A percentile compares a stretch with the other conserved stretches of the same genome.
Conservation (phyloP, 2,113 vertebrate species). For the Oostethus manadensis region DNA sequence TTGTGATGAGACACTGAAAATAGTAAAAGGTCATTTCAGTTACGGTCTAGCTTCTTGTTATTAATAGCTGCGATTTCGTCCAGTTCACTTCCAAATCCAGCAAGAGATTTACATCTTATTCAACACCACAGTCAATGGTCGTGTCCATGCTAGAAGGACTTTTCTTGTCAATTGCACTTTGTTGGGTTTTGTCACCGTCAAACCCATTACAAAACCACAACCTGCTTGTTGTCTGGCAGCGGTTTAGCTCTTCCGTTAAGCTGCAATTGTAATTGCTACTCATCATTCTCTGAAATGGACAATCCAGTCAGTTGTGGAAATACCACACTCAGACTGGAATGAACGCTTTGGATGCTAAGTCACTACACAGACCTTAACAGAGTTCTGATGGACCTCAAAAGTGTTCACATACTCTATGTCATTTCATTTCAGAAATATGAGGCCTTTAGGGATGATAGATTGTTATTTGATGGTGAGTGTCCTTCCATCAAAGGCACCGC, state of each 20-base stretch:
- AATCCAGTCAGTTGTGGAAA: conserved; percentile 19
- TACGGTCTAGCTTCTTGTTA: conserved; percentile 11
- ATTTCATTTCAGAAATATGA: conserved; percentile 77
- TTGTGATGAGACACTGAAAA: conserved; percentile 13
- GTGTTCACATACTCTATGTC: conserved; percentile 9
- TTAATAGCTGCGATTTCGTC: conserved; percentile 15
- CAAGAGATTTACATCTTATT: conserved; percentile 54
- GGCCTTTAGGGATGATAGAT: conserved; percentile 70
- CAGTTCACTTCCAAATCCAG: conserved; percentile 51
- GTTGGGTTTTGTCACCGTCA: conserved; percentile 18
- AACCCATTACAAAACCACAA: conserved; percentile 31
- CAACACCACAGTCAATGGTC: conserved; percentile 29
- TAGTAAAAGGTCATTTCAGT: conserved; percentile 6
- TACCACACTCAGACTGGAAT: conserved; percentile 27
- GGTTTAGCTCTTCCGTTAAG: conserved; percentile 27
- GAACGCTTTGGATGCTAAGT: conserved; percentile 11
- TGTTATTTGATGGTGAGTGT: conserved; percentile 74
- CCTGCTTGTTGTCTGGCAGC: conserved; percentile 15
- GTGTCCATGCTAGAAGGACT: conserved; percentile 44
- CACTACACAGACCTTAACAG: conserved; percentile 34
- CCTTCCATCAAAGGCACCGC: conserved; percentile 81
- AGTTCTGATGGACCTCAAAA: neutral
- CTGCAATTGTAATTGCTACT: conserved; percentile 21
- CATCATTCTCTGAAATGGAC: conserved; percentile 25
- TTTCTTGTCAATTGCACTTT: conserved; percentile 61